Conservation (phyloP, 1,140 invertebrate genomes). For the Cydia splendana region DNA sequence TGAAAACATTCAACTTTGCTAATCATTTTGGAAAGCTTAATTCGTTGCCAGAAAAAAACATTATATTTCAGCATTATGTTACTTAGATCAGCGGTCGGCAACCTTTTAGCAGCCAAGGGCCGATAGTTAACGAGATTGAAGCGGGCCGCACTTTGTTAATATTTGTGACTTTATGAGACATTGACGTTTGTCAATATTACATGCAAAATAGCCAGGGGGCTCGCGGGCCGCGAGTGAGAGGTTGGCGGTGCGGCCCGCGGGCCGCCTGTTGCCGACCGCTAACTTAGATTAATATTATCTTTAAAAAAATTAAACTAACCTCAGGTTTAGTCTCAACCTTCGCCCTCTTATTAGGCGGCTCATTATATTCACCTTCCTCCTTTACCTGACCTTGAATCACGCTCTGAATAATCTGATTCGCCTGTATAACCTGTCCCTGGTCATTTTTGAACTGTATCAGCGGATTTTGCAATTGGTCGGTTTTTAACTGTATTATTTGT, state of each 20-base stretch:
- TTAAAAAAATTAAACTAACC: slow-evolving; percentile 40
- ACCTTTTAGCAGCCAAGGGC: no score
- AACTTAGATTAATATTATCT: no score
- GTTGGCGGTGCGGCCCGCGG: no score
- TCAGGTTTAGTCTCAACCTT: slow-evolving; percentile 65
- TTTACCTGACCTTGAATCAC: slow-evolving; percentile 50
- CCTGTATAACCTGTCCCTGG: slow-evolving; percentile 48
- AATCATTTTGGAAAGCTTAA: not conserved
- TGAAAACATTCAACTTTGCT: not conserved
- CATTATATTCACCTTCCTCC: slow-evolving; percentile 64
- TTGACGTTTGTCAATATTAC: no score
- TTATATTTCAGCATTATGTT: no score
- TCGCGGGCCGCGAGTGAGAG: no score
- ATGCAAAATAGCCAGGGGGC: no score
- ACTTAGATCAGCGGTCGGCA: no score
- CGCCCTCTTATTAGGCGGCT: slow-evolving; percentile 63
- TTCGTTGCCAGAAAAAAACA: not conserved
- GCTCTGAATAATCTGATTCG: slow-evolving; percentile 38
- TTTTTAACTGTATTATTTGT: slow-evolving; percentile 71
- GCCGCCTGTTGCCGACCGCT: no score
- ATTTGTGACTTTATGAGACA: no score
- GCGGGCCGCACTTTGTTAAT: no score
- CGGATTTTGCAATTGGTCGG: slow-evolving; percentile 60
- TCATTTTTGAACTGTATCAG: slow-evolving; percentile 61
- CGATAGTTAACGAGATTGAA: no score